These are phyloP conservation scores for Schrankia costaestrigalis DNA, from an alignment of 2,888 invertebrate species.

Conservation along the genomic window DNA sequence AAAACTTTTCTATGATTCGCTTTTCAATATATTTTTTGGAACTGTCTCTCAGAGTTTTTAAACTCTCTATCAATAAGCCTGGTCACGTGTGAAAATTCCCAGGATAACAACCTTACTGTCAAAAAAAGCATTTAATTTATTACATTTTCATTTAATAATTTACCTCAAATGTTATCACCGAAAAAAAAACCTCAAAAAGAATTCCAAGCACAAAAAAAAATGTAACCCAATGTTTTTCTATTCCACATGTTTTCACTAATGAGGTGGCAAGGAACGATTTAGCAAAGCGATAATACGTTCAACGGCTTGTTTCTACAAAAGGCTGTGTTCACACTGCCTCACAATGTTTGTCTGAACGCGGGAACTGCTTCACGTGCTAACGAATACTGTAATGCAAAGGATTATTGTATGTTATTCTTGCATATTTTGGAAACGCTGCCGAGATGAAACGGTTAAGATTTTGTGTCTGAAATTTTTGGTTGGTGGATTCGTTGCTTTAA, in stretches of 20 bases:
- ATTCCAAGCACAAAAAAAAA: too few species aligned
- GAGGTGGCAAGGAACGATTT: slow-evolving; percentile 21
- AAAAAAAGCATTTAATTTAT: too few species aligned
- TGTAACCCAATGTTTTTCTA: too few species aligned
- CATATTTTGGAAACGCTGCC: slow-evolving; percentile 5
- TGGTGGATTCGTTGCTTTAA: background rate
- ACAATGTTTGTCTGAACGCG: slow-evolving; percentile 21
- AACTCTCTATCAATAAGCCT: too few species aligned
- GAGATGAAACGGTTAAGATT: slow-evolving; percentile 2
- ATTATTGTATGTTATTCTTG: slow-evolving; percentile 12
- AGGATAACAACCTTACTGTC: too few species aligned
- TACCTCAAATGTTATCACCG: too few species aligned
- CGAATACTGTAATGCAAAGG: slow-evolving; percentile 9
- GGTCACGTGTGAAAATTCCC: too few species aligned
- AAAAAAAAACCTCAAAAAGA: too few species aligned
- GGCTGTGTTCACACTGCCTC: slow-evolving; percentile 11
- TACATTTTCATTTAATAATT: too few species aligned
- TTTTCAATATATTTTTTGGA: too few species aligned
- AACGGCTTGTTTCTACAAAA: slow-evolving; percentile 31
- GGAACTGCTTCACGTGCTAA: slow-evolving; percentile 9
- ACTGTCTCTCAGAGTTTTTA: too few species aligned
- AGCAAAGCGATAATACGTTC: slow-evolving; percentile 19
- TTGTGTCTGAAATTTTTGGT: slow-evolving; percentile 1
- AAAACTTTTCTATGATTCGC: too few species aligned
- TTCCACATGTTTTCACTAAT: slow-evolving; percentile 19